Base-by-base conservation (phyloP, 2,888 invertebrate species). In the Anoplius nigerrimus region DNA sequence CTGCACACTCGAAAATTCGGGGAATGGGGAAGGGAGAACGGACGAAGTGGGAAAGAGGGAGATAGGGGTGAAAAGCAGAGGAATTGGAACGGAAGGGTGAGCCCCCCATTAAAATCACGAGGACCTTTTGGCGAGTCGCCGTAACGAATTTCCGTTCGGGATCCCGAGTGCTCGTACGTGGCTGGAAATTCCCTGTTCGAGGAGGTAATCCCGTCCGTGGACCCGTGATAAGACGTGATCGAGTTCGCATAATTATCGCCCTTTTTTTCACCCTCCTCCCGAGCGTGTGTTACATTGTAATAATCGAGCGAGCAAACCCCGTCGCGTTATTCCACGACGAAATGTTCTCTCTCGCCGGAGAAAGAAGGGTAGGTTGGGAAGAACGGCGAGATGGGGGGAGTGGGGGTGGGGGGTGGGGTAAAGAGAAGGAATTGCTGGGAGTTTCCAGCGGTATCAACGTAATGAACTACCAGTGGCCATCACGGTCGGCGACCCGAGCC, bases 391-490 rank as follows among this genome's bases (percentile, higher is more conserved):
- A n/a, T n/a, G n/a, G n/a, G n/a, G n/a, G n/a, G n/a, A n/a, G n/a
- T n/a, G n/a, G n/a, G n/a, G n/a, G n/a, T n/a, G n/a, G n/a, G 11
- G 1, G 8, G 4, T 34, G 2, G 34, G 11, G 34, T 11, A 13
- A 34, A 13, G 11, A 6, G 1, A 34, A 34, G 8, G 34, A 1
- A 34, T 6, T 5, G 34, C 34, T 24, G 24, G 34, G 64, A 71
- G 63, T 69, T 71, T 71, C n/a, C 69, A 71, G 64, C 69, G 61
- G 69, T 69, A 53, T 46, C 63, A n/a, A 61, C 60, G 69, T 71
- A 71, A 71, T 69, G 63, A 71, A 71, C 46, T 61, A 59, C 66
- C 53, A 53, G 53, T 34, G 11, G 34, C 4, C 34, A 34, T 34
- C 46, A 48, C 45, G 20, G 57, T 53, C 64, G 42, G 8, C 52